phyloP scores from a whole-genome alignment of 2,797 vertebrate genomes.

The Pangasius mekongensis region DNA sequence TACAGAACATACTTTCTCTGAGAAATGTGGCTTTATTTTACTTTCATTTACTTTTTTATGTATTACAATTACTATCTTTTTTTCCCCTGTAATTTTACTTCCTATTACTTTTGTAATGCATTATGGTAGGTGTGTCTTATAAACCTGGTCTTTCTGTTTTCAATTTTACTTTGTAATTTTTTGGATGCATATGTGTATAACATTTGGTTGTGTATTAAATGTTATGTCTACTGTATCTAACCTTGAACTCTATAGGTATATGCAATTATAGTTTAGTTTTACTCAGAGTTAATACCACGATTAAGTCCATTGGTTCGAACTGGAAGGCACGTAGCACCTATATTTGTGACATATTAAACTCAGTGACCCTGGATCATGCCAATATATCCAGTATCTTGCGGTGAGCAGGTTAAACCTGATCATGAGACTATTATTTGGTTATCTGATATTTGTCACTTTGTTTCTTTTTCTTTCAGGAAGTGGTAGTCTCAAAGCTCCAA shows the following conservation, averaged over 20 bases:
- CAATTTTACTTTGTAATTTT: background rate
- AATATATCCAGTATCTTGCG: slow-evolving; percentile 2
- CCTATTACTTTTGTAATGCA: background rate
- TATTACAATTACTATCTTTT: background rate
- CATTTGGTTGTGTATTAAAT: background rate
- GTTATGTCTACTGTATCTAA: background rate
- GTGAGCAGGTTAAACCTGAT: slow-evolving; percentile 13
- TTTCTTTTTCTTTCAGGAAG: background rate
- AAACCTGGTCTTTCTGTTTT: background rate
- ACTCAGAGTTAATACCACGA: background rate
- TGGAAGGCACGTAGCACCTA: background rate
- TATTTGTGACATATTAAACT: slow-evolving; percentile 19
- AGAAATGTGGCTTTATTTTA: background rate
- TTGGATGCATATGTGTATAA: background rate
- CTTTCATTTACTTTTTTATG: background rate
- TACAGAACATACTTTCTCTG: background rate
- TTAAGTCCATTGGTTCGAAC: background rate
- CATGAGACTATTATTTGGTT: background rate
- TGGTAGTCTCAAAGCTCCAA: background rate
- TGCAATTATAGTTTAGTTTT: background rate
- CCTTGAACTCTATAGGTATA: background rate
- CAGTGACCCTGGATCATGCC: slow-evolving; percentile 24
- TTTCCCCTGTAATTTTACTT: background rate
- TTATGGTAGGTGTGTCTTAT: background rate
- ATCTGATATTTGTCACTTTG: background rate